A percentile compares a stretch with the other conserved stretches of the same genome.
These are phyloP conservation scores for Tragelaphus strepsiceros DNA, from an alignment of 2,113 vertebrate genomes.

Conservation along the genomic window DNA sequence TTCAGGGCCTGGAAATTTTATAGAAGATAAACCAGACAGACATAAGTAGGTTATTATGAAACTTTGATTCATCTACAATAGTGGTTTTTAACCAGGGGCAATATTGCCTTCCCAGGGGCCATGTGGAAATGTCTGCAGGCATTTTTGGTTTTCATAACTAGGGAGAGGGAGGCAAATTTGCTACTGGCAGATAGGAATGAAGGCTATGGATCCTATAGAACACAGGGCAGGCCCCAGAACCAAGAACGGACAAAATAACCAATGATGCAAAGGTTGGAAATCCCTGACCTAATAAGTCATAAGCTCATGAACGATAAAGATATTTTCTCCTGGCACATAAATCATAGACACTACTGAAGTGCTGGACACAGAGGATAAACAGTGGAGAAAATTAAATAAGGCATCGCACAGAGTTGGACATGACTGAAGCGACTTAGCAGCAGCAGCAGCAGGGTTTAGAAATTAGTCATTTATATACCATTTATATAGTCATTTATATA, in stretches of 20 bases:
- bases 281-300: background rate
- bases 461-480: background rate
- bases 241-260: background rate
- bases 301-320: background rate
- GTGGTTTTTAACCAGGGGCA: background rate
- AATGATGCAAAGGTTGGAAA: background rate
- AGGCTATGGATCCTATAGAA: background rate
- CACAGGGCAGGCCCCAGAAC: background rate
- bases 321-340: background rate
- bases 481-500: background rate
- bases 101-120: too few relatives aligned
- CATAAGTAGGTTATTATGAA: background rate
- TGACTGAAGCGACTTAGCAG: too few relatives aligned
- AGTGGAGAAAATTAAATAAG: background rate
- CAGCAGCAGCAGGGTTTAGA: background rate
- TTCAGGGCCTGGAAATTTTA: background rate
- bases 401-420: background rate
- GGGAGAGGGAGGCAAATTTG: background rate
- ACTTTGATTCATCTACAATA: background rate
- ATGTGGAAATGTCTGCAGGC: background rate
- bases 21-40: background rate
- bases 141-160: background rate
- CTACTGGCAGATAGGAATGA: background rate
- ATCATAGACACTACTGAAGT: background rate
- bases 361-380: background rate